phyloP scores from a whole-genome alignment of 2,888 invertebrate species.

The Blastobasis lacticolella region DNA sequence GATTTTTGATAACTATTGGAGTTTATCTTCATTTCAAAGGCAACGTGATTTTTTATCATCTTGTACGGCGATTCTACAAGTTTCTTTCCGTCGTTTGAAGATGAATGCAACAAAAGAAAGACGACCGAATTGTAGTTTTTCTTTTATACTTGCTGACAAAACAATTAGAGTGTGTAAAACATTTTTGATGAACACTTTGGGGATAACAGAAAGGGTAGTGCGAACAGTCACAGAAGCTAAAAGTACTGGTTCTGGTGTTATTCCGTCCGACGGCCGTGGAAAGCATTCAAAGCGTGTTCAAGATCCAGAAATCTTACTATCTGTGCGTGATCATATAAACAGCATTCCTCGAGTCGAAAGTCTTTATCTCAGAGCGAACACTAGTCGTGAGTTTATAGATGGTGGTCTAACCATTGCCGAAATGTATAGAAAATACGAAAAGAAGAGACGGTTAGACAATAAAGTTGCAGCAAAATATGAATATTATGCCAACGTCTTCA shows the following conservation, averaged over 20 bases:
- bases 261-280: constrained; percentile 2
- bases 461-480: constrained; percentile 5
- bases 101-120: constrained; percentile 3
- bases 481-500: constrained; percentile 6
- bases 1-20: constrained; percentile 10
- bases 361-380: constrained; percentile 3
- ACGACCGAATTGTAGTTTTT: neutral
- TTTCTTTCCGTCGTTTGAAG: constrained; percentile 4
- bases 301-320: constrained; percentile 6
- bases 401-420: constrained; percentile 5
- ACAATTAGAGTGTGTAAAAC: neutral
- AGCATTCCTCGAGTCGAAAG: constrained; percentile 8
- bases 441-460: neutral
- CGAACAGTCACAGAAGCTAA: constrained; percentile 2
- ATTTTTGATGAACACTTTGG: constrained; percentile 1
- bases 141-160: neutral
- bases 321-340: constrained; percentile 8
- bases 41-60: constrained; percentile 10
- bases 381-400: constrained; percentile 1
- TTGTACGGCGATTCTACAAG: constrained; percentile 6
- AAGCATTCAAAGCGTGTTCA: neutral
- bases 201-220: neutral
- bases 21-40: constrained; percentile 7
- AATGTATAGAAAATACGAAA: constrained; percentile 4
- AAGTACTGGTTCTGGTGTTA: neutral